Conservation (phyloP, 2,888 invertebrate genomes). For the Cryptocephalus moraei region DNA sequence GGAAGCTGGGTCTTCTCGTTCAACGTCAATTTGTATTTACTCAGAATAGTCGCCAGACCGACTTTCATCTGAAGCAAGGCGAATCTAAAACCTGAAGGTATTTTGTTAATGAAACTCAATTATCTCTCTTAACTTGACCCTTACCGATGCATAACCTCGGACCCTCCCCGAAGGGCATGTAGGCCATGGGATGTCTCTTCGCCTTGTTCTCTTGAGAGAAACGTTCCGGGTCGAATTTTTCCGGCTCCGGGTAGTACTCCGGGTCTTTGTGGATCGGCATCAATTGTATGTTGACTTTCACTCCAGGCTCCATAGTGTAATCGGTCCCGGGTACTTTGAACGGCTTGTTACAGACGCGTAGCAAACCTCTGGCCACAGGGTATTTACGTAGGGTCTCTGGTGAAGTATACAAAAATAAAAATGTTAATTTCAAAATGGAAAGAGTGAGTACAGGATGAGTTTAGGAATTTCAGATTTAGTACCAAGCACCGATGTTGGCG, state of each 20-base stretch:
- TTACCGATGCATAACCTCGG: constrained; percentile 46
- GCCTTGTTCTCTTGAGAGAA: constrained; percentile 43
- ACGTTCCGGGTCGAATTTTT: constrained; percentile 50
- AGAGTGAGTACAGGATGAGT: too few species aligned
- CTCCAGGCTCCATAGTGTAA: constrained; percentile 12
- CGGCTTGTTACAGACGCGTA: constrained; percentile 11
- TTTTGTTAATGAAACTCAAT: too few species aligned
- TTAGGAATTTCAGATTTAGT: too few species aligned
- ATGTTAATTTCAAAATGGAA: too few species aligned
- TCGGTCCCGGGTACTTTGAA: constrained; percentile 14
- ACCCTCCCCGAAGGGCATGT: constrained; percentile 44
- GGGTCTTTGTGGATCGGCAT: constrained; percentile 13
- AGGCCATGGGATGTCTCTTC: constrained; percentile 9
- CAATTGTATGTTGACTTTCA: constrained; percentile 3
- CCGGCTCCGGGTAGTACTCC: constrained; percentile 41
- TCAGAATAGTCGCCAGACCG: neutral
- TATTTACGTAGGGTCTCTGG: constrained; percentile 17
- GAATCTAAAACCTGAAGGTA: neutral
- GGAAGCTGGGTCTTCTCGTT: too few species aligned
- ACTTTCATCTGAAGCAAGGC: neutral
- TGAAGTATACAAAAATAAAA: constrained; percentile 1
- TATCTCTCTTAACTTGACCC: neutral
- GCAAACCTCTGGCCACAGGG: constrained; percentile 10
- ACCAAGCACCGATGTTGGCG: too few species aligned
- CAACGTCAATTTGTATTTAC: constrained; percentile 2